These are phyloP conservation scores for Melieria omissa DNA, from an alignment of 2,888 invertebrate species.

Conservation along the genomic window DNA sequence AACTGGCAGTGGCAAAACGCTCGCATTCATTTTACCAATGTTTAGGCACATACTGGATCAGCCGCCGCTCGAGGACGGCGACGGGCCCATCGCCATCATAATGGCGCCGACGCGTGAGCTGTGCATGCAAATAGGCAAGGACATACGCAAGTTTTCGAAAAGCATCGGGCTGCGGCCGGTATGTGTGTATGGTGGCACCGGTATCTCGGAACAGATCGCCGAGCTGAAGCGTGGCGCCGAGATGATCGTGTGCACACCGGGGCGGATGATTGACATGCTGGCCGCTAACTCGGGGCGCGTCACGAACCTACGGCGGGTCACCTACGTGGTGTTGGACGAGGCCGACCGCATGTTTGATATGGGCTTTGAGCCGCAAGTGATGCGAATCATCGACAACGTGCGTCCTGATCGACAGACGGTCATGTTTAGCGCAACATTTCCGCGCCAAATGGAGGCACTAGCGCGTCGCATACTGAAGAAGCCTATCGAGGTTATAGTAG, in stretches of 20 bases:
- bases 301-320: conserved; percentile 95
- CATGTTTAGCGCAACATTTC: conserved; percentile 99
- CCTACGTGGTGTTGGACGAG: conserved; percentile 97
- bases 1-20: conserved; percentile 98
- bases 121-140: conserved; percentile 98
- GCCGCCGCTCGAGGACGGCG: conserved; percentile 91
- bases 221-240: conserved; percentile 96
- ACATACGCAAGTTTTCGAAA: conserved; percentile 94
- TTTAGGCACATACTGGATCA: conserved; percentile 96
- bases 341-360: conserved; percentile 99
- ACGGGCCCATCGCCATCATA: conserved; percentile 96
- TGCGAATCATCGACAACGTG: conserved; percentile 97
- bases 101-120: conserved; percentile 98
- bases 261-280: conserved; percentile 99
- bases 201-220: conserved; percentile 91
- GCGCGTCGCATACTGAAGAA: conserved; percentile 92
- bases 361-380: conserved; percentile 88
- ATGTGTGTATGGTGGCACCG: conserved; percentile 98
- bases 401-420: conserved; percentile 97
- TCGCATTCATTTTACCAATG: conserved; percentile 98
- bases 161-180: conserved; percentile 86
- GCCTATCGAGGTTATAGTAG: conserved; percentile 97
- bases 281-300: conserved; percentile 98
- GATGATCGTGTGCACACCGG: conserved; percentile 99
- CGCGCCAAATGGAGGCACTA: conserved; percentile 98